Evolutionary conservation across 2,797 vertebrate genomes (phyloP), one percentile per base, ranked within the genome.

Genomic region (Hydrolagus colliei): DNA sequence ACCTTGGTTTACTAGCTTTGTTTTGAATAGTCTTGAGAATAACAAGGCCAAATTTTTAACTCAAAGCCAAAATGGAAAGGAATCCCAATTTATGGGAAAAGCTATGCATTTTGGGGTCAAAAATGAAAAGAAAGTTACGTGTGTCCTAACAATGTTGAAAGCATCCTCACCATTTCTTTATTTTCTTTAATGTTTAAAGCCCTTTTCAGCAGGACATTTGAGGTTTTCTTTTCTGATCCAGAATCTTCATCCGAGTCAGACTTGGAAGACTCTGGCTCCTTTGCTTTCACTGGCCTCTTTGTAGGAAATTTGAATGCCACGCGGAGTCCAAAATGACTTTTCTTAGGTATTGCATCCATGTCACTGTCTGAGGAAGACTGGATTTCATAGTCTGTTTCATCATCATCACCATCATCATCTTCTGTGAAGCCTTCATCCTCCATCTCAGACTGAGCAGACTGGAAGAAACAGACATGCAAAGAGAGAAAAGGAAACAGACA

Each of bases 131-230:
- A 27, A 27, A 27, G 27, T 86, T 86, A 86, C 61, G 9, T 32
- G 16, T 8, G 20, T 71, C 18, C 2, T 5, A 65, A n/a, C 14
- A 75, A 18, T 32, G 67, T 59, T 35, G n/a, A 18, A 86, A 35
- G 61, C 16, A 85, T 91, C 27, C 65, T 90, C 92, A 98, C 97
- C 97, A 98, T 95, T 86, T 96, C 97, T 91, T 98, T 98, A 91
- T 99, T 99, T 92, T 99, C 97, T 90, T 96, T 94, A 88, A 98
- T 98, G 92, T 98, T 98, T 89, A 96, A 94, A 88, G 95, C 93
- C 89, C 97, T 93, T 88, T 96, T 98, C 86, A 90, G 94, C 63
- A 98, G 88, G 27, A 95, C 94, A 41, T 92, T 95, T 0, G 94
- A 93, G 85, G 27, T 88, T 87, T 92, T 92, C 67, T 94, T 91